Evolutionary conservation across 2,888 invertebrate genomes (phyloP), one percentile per base, ranked within the genome.

Genomic region (Rugalucina vietnamica): DNA sequence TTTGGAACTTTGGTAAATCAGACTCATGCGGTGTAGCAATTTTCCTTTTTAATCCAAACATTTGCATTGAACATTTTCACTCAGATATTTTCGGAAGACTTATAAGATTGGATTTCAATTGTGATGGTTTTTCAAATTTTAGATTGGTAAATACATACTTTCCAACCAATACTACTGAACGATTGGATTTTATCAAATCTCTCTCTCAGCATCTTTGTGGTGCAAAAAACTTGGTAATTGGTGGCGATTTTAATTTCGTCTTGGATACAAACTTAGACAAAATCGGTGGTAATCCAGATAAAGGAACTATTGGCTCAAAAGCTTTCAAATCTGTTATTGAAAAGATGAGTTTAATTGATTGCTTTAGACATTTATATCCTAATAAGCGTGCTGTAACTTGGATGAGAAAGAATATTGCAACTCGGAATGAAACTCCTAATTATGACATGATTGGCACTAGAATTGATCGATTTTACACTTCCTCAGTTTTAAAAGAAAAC

Each of bases 261-360:
- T 60, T 57, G 10, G 49, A 24, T n/a, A n/a, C n/a, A n/a, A n/a
- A n/a, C n/a, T n/a, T n/a, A n/a, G n/a, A n/a, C n/a, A n/a, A n/a
- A n/a, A n/a, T n/a, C n/a, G n/a, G n/a, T n/a, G n/a, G n/a, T n/a
- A n/a, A n/a, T n/a, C n/a, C n/a, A n/a, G n/a, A n/a, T n/a, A n/a
- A n/a, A n/a, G n/a, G n/a, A n/a, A n/a, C n/a, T n/a, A n/a, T n/a
- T n/a, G n/a, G n/a, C n/a, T n/a, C n/a, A n/a, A n/a, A n/a, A n/a
- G n/a, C n/a, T n/a, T n/a, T n/a, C n/a, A n/a, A 70, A 49, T 21
- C 27, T 0, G 65, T 85, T 29, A 71, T 73, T 36, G 69, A 80
- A 18, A 74, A 82, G 37, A 78, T 76, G 74, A 71, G 54, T 14
- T 75, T 85, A 32, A 60, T 75, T 12, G 82, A 85, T 65, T n/a